Evolutionary conservation across 2,797 vertebrate species (phyloP).

Genomic region (Enteromius fasciolatus): DNA sequence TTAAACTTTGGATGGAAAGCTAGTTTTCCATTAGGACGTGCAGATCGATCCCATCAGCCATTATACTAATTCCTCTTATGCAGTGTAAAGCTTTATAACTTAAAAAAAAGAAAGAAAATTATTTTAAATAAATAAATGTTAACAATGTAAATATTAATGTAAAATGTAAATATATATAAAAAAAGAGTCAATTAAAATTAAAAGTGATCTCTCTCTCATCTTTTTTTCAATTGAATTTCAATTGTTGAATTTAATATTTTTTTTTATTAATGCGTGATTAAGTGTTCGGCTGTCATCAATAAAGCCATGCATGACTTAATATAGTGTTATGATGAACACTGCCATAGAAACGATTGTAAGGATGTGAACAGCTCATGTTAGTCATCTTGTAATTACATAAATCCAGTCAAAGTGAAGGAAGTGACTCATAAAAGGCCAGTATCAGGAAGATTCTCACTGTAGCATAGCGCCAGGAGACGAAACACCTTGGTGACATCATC

Average conservation of each 20-base stretch:
- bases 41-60: neutral
- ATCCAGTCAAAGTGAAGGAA: neutral
- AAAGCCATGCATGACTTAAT: neutral
- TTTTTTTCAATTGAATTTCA: too few species aligned
- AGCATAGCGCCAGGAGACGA: neutral
- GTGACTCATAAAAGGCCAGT: neutral
- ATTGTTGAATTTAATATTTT: too few species aligned
- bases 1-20: conserved; percentile 7
- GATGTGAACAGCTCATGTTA: neutral
- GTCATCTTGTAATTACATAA: neutral
- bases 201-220: neutral
- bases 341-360: neutral
- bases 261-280: neutral
- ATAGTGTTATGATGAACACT: neutral
- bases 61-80: neutral
- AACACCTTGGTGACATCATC: conserved; percentile 12
- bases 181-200: too few species aligned
- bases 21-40: neutral
- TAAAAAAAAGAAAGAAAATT: too few species aligned
- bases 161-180: too few species aligned
- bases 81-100: too few species aligned
- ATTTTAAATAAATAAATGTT: too few species aligned
- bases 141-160: too few species aligned
- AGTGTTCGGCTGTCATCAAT: neutral
- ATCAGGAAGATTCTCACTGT: neutral